Base-by-base conservation (phyloP, 2,888 invertebrate genomes). In the Pterostichus niger region DNA sequence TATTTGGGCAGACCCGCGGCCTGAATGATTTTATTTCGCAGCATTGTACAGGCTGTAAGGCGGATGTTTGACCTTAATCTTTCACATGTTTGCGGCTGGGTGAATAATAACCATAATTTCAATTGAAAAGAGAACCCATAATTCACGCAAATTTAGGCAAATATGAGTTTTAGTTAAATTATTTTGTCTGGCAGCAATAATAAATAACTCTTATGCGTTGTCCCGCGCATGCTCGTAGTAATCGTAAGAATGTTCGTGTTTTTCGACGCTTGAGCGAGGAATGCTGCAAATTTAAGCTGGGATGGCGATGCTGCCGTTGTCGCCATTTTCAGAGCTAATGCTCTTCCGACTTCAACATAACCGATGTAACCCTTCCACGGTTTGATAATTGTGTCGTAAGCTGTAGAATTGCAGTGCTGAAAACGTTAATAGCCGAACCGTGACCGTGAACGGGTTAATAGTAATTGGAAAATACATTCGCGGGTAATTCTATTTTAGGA, bases 391-490 rank as follows among this genome's bases (percentile, higher is more conserved):
- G 54, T 59, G 80, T 54, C 71, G 68, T 80, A 80, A 80, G 80
- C 80, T 80, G 80, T 68, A 59, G 80, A 80, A 80, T 71, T 80
- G 71, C 68, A 80, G 68, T 80, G 80, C 40, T 71, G 80, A 80
- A 64, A 68, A 80, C 80, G 35, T 68, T 80, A 49, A 80, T 80
- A 80, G 80, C 49, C 33, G 52, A 80, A 31, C 71, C 71, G 80
- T 80, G 54, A 80, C 80, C 80, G 54, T 80, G 68, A 71, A 49
- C 33, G 71, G 71, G 80, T 80, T 71, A 24, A 80, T 80, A 80
- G 80, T 80, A 64, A 80, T 80, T 71, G 71, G 80, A 71, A 80
- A 80, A 80, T 80, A 80, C 71, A 49, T 64, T 79, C 79, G n/a
- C 49, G 54, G 71, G 10, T 71, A 71, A 68, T 80, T 71, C 71